phyloP scores from a whole-genome alignment of 2,888 invertebrate species.

The Cryptocephalus moraei region DNA sequence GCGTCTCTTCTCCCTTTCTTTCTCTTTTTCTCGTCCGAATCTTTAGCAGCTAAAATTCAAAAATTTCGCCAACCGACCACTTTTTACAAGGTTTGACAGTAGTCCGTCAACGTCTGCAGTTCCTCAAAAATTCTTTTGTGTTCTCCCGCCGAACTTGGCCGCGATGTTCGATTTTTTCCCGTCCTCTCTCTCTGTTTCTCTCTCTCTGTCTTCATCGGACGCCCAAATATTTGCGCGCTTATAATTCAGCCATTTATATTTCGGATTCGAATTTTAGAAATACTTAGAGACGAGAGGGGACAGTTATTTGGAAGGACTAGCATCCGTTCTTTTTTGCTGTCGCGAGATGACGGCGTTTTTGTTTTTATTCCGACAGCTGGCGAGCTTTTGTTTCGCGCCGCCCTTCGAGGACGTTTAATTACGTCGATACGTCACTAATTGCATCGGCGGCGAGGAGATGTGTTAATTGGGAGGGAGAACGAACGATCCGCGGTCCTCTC shows the following conservation, averaged over 20 bases:
- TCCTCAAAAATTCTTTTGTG: conserved; percentile 34
- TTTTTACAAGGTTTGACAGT: conserved; percentile 26
- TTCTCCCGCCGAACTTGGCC: conserved; percentile 16
- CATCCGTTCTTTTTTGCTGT: conserved; percentile 1
- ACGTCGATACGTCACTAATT: too few relatives aligned
- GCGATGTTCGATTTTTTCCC: conserved; percentile 5
- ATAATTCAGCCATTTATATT: conserved; percentile 32
- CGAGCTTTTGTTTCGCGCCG: conserved; percentile 15
- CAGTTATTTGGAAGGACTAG: conserved; percentile 16
- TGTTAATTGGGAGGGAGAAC: too few relatives aligned
- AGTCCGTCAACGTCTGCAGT: conserved; percentile 31
- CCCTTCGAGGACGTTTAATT: conserved; percentile 1
- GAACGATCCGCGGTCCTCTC: too few relatives aligned
- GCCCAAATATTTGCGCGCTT: conserved; percentile 24
- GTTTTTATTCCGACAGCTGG: conserved; percentile 19
- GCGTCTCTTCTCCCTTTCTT: too few relatives aligned
- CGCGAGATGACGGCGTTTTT: conserved; percentile 10
- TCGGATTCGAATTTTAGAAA: conserved; percentile 29
- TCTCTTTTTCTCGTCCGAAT: too few relatives aligned
- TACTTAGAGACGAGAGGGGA: conserved; percentile 20
- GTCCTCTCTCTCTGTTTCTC: conserved; percentile 14
- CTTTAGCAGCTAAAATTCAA: neutral
- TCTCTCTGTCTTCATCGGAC: conserved; percentile 12
- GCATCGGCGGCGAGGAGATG: too few relatives aligned
- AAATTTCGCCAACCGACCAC: conserved; percentile 12